Evolutionary conservation across 2,888 invertebrate genomes (phyloP).

Genomic region (Latrodectus hesperus): DNA sequence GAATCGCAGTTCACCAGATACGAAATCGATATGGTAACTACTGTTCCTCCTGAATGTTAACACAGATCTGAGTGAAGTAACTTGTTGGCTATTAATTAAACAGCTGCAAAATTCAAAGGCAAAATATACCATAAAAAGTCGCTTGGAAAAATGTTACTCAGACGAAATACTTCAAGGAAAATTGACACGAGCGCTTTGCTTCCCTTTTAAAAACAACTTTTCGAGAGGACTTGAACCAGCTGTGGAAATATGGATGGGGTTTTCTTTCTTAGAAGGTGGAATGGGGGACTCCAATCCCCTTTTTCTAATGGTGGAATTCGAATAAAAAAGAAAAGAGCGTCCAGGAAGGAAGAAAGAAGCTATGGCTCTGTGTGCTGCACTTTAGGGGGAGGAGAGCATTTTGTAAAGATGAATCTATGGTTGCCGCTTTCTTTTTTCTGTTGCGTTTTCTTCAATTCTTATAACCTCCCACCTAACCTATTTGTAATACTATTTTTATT

Average conservation of each 20-base stretch:
- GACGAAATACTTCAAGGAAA: not conserved
- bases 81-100: too few species aligned
- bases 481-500: too few species aligned
- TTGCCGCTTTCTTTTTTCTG: not conserved
- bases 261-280: not conserved
- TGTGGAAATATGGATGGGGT: slow-evolving; percentile 1
- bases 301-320: not conserved
- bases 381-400: not conserved
- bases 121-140: too few species aligned
- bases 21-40: too few species aligned
- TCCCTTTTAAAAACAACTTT: not conserved
- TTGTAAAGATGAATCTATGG: not conserved
- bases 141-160: too few species aligned
- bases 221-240: not conserved
- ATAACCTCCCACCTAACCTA: not conserved
- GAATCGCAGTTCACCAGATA: too few species aligned
- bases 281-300: not conserved
- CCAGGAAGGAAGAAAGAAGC: not conserved
- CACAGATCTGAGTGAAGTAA: too few species aligned
- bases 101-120: too few species aligned
- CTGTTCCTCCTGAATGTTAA: too few species aligned
- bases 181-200: not conserved
- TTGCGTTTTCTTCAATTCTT: not conserved
- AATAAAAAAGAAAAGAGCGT: not conserved
- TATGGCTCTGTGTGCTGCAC: too few species aligned